Evolutionary conservation across 2,888 invertebrate species (phyloP).

Genomic region (Icerya purchasi): DNA sequence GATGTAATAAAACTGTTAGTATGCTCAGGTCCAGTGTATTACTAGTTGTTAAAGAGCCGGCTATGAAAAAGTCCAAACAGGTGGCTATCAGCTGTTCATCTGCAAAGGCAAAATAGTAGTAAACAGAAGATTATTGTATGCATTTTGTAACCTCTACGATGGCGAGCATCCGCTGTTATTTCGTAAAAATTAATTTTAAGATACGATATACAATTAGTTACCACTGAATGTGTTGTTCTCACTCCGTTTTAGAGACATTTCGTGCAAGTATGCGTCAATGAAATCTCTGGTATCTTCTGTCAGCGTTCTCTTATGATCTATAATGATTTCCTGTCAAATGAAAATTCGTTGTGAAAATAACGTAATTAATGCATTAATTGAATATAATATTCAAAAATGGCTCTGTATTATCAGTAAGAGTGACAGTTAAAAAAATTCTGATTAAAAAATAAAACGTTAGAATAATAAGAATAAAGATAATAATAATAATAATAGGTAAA

Average conservation of each 20-base stretch:
- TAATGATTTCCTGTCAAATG: conserved; percentile 32
- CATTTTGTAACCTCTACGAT: background rate
- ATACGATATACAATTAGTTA: background rate
- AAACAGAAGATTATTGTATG: background rate
- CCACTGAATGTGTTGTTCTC: conserved; percentile 7
- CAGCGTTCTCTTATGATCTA: conserved; percentile 31
- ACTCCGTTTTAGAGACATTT: conserved; percentile 26
- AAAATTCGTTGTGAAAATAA: no score
- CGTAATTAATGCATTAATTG: no score
- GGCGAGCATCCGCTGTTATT: background rate
- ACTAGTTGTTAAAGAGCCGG: conserved; percentile 41
- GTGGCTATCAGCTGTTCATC: conserved; percentile 41
- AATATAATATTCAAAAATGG: background rate
- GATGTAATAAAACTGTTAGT: conserved; percentile 34
- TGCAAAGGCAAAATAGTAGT: conserved; percentile 20
- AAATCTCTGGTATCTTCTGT: conserved; percentile 31
- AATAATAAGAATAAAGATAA: no score
- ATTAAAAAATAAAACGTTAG: conserved; percentile 4
- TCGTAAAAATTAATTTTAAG: background rate
- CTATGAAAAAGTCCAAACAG: conserved; percentile 43
- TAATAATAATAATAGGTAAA: no score
- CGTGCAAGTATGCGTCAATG: conserved; percentile 40
- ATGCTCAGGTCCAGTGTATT: conserved; percentile 38
- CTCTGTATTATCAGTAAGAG: background rate
- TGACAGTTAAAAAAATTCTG: background rate